Conservation (phyloP, 2,888 invertebrate genomes). For the Syritta pipiens region DNA sequence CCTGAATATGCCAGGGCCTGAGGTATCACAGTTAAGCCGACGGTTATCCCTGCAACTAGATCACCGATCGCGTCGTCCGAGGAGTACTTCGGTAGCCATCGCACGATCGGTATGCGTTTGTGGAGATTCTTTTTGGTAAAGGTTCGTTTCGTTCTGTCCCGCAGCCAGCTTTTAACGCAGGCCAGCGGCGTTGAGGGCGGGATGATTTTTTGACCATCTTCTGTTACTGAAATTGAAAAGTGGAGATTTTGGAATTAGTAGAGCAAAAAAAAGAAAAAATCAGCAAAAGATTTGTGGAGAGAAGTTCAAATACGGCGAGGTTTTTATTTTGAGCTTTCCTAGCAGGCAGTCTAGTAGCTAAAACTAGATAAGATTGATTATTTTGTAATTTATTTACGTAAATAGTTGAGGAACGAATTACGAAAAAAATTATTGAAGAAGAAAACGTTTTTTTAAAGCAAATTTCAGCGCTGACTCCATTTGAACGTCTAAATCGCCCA, state of each 20-base stretch:
- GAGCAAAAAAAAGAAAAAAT: background rate
- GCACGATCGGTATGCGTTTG: slow-evolving; percentile 86
- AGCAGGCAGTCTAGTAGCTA: too few relatives aligned
- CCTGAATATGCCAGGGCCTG: slow-evolving; percentile 91
- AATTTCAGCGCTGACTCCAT: background rate
- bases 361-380: too few relatives aligned
- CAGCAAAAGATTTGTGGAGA: too few relatives aligned
- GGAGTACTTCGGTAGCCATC: slow-evolving; percentile 89
- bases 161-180: slow-evolving; percentile 78
- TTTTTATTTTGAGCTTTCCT: too few relatives aligned
- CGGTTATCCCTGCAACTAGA: slow-evolving; percentile 93
- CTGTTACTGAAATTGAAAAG: slow-evolving; percentile 79
- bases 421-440: too few relatives aligned
- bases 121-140: slow-evolving; percentile 86
- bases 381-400: too few relatives aligned
- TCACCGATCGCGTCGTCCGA: slow-evolving; percentile 88
- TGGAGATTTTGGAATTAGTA: too few relatives aligned
- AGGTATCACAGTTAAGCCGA: slow-evolving; percentile 95
- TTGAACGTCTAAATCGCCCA: too few relatives aligned
- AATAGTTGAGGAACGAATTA: too few relatives aligned
- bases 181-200: slow-evolving; percentile 73
- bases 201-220: slow-evolving; percentile 79
- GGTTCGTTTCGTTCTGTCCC: slow-evolving; percentile 79
- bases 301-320: too few relatives aligned
- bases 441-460: background rate